phyloP scores from a whole-genome alignment of 2,113 vertebrate genomes.

The Bombycilla garrulus region DNA sequence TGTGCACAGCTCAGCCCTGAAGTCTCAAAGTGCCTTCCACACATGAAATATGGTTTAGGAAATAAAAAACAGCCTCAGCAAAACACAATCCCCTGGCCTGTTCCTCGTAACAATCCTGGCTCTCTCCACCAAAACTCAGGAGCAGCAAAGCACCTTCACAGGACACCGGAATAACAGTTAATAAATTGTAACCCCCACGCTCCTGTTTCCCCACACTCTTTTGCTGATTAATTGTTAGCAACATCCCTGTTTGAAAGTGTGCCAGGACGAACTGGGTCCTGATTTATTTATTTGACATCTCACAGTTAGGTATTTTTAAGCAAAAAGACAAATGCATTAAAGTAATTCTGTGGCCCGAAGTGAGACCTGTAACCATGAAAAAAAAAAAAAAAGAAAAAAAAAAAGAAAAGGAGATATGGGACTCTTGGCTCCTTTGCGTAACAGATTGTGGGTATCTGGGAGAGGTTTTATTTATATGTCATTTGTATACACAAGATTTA shows the following conservation, averaged over 20 bases:
- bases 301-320: background rate
- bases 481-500: constrained; percentile 25
- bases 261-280: background rate
- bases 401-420: background rate
- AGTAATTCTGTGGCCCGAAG: background rate
- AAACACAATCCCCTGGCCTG: background rate
- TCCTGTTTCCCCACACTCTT: background rate
- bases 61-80: background rate
- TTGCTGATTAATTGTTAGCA: background rate
- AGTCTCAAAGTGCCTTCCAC: background rate
- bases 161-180: background rate
- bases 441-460: background rate
- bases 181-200: background rate
- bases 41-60: background rate
- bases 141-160: background rate
- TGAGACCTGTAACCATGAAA: background rate
- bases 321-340: background rate
- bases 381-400: background rate
- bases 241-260: background rate
- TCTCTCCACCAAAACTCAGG: background rate
- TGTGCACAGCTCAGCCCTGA: background rate
- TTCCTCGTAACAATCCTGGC: background rate
- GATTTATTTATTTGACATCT: background rate
- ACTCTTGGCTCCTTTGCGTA: background rate
- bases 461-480: constrained; percentile 10